Evolutionary conservation across 2,797 vertebrate species (phyloP).

Genomic region (Argyrosomus regius): DNA sequence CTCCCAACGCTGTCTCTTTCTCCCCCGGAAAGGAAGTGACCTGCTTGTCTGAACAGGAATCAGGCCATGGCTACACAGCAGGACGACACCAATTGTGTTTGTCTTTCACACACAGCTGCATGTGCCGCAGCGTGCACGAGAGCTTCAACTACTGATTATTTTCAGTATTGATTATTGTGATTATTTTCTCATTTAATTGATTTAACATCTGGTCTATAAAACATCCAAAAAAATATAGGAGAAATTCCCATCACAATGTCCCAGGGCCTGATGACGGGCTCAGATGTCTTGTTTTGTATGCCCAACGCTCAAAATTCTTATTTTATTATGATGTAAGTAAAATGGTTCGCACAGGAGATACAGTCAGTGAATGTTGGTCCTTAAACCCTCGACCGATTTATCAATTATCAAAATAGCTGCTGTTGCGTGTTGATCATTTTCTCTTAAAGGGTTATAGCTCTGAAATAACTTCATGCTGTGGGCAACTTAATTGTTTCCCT

Average conservation of each 20-base stretch:
- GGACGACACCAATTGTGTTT: conserved; percentile 71
- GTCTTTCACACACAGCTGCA: conserved; percentile 30
- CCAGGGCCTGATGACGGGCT: background rate
- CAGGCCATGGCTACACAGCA: conserved; percentile 78
- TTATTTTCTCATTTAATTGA: background rate
- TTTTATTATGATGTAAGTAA: background rate
- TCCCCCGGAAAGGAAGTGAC: conserved; percentile 80
- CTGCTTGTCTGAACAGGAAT: conserved; percentile 82
- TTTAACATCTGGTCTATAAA: background rate
- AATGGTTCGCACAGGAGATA: background rate
- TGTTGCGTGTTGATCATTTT: conserved; percentile 15
- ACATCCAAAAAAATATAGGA: too few species aligned
- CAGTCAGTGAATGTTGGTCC: background rate
- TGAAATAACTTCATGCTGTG: background rate
- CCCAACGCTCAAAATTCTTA: background rate
- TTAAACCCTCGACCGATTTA: background rate
- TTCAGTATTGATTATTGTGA: background rate
- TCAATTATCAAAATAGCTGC: background rate
- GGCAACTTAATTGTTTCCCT: background rate
- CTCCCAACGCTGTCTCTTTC: conserved; percentile 57
- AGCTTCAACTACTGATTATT: background rate
- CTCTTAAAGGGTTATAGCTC: conserved; percentile 5
- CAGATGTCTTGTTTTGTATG: background rate
- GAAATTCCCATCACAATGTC: background rate
- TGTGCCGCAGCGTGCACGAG: background rate